Evolutionary conservation across 2,888 invertebrate species (phyloP).

Genomic region (Dermolepida albohirtum): DNA sequence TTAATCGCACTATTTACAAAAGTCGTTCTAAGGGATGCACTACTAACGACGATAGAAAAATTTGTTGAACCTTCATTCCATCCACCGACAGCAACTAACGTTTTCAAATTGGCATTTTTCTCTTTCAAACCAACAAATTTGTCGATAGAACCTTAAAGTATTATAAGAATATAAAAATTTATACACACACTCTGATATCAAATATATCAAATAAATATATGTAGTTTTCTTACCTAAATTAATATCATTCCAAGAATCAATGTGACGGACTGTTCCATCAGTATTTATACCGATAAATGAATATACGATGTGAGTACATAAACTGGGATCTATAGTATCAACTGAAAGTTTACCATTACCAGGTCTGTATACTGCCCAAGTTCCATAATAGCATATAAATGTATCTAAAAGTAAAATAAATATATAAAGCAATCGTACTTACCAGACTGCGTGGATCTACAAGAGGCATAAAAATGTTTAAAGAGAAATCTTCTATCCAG

Average conservation of each 20-base stretch:
- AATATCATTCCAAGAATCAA: constrained; percentile 73
- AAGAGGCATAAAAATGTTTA: too few species aligned
- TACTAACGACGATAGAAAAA: constrained; percentile 65
- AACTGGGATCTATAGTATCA: constrained; percentile 72
- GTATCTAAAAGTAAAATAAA: constrained; percentile 65
- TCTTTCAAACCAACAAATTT: constrained; percentile 43
- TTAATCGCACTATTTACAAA: constrained; percentile 71
- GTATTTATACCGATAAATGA: constrained; percentile 75
- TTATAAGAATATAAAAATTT: neutral
- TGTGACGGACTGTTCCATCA: constrained; percentile 67
- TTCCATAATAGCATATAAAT: constrained; percentile 80
- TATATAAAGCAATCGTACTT: too few species aligned
- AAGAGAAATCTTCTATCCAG: too few species aligned
- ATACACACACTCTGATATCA: too few species aligned
- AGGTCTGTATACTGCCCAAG: constrained; percentile 79
- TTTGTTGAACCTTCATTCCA: constrained; percentile 70
- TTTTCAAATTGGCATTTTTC: constrained; percentile 68
- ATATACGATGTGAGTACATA: constrained; percentile 84
- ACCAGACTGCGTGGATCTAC: too few species aligned
- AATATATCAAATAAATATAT: too few species aligned
- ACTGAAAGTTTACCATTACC: constrained; percentile 76
- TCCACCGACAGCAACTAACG: constrained; percentile 76
- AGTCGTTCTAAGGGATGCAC: constrained; percentile 62
- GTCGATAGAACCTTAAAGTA: constrained; percentile 6
- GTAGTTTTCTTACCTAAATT: constrained; percentile 63